phyloP scores from a whole-genome alignment of 1,140 invertebrate genomes.

The Lysiphlebus fabarum region DNA sequence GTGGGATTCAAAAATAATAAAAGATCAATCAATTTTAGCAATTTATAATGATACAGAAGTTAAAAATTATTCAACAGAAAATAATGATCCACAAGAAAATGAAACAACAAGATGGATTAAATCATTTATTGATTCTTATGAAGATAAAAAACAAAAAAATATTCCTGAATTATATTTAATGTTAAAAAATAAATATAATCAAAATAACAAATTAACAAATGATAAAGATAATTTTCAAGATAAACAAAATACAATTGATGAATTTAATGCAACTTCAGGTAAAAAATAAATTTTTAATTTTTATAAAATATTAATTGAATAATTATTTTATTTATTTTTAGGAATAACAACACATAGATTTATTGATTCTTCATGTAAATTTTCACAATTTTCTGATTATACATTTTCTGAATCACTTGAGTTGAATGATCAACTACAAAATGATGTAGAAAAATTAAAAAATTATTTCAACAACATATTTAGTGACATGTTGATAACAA shows the following conservation, averaged over 20 bases:
- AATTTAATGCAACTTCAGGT: slow-evolving; percentile 20
- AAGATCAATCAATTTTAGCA: slow-evolving; percentile 48
- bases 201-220: too few relatives aligned
- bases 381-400: slow-evolving; percentile 50
- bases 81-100: slow-evolving; percentile 15
- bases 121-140: slow-evolving; percentile 27
- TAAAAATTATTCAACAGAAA: slow-evolving; percentile 46
- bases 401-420: slow-evolving; percentile 45
- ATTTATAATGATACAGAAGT: slow-evolving; percentile 45
- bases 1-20: slow-evolving; percentile 42
- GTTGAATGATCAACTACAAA: slow-evolving; percentile 37
- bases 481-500: slow-evolving; percentile 48
- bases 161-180: neutral
- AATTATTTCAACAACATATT: slow-evolving; percentile 55
- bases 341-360: slow-evolving; percentile 50
- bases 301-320: neutral
- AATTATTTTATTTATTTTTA: slow-evolving; percentile 29
- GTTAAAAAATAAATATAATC: too few relatives aligned
- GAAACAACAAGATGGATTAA: slow-evolving; percentile 26
- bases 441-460: slow-evolving; percentile 44
- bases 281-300: neutral
- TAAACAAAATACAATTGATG: slow-evolving; percentile 24
- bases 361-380: slow-evolving; percentile 40
- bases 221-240: slow-evolving; percentile 19
- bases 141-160: slow-evolving; percentile 16